phyloP scores from a whole-genome alignment of 2,888 invertebrate genomes.

The Lithophane socia region DNA sequence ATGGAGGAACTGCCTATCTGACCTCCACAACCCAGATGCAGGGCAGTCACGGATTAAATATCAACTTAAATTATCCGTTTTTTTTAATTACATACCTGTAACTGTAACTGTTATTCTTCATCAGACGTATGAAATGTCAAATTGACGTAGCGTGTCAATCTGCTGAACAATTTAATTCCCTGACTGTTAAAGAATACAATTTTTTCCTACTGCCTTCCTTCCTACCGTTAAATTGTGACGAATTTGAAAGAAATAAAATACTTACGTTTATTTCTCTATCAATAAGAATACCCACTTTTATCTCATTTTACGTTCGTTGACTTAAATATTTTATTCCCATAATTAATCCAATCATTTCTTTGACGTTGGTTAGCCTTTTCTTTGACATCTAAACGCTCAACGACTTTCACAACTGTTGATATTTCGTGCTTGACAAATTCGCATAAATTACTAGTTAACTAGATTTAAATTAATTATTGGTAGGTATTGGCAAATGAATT shows the following conservation, averaged over 20 bases:
- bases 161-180: too few species aligned
- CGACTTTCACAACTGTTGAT: conserved; percentile 43
- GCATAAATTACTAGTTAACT: conserved; percentile 46
- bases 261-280: background rate
- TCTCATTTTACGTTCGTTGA: background rate
- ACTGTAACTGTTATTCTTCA: too few species aligned
- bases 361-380: background rate
- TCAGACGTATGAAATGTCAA: too few species aligned
- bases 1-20: too few species aligned
- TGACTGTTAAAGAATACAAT: background rate
- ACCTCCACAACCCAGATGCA: too few species aligned
- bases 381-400: background rate
- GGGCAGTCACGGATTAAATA: background rate
- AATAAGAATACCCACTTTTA: background rate
- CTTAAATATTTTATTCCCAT: conserved; percentile 5
- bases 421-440: conserved; percentile 53
- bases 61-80: background rate
- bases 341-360: conserved; percentile 32
- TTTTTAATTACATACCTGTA: too few species aligned
- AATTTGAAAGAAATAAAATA: too few species aligned
- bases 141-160: background rate
- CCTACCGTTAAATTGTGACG: background rate
- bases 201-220: too few species aligned
- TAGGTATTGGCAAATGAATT: conserved; percentile 33
- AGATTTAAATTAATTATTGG: conserved; percentile 48